Percentiles rank a stretch among this genome's conserved stretches.
These are phyloP conservation scores for Plutomurus gul DNA, from an alignment of 1,140 invertebrate genomes.

Conservation along the genomic window DNA sequence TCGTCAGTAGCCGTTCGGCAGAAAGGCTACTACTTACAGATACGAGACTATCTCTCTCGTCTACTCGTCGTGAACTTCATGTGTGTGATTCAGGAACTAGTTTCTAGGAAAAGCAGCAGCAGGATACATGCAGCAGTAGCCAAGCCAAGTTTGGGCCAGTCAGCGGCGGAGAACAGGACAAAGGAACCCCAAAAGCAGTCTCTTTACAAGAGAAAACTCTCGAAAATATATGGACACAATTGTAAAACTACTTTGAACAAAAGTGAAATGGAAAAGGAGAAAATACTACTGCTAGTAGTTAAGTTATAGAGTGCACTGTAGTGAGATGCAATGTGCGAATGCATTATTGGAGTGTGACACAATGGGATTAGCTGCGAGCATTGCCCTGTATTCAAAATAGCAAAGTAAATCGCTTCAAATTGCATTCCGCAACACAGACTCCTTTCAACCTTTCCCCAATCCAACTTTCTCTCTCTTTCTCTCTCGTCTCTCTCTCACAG, in stretches of 20 bases:
- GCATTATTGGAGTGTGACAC: conserved; percentile 13
- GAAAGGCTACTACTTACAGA: background rate
- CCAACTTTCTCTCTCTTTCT: background rate
- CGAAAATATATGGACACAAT: too few relatives aligned
- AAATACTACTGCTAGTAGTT: too few relatives aligned
- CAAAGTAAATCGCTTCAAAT: conserved; percentile 27
- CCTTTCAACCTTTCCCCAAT: conserved; percentile 1
- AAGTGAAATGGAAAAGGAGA: too few relatives aligned
- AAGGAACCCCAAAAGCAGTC: too few relatives aligned
- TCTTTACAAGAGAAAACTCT: too few relatives aligned
- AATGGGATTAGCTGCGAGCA: conserved; percentile 25
- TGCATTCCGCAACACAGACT: conserved; percentile 18
- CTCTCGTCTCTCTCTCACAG: background rate
- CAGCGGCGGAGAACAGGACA: too few relatives aligned
- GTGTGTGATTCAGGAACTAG: too few relatives aligned
- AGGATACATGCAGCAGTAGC: too few relatives aligned
- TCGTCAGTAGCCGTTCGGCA: background rate
- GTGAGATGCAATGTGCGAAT: conserved; percentile 20
- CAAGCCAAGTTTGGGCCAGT: too few relatives aligned
- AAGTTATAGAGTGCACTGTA: background rate
- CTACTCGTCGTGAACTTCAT: too few relatives aligned
- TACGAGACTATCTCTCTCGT: background rate
- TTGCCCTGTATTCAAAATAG: conserved; percentile 18
- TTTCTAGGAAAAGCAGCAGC: too few relatives aligned
- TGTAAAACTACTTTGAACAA: too few relatives aligned